phyloP scores from a whole-genome alignment of 2,888 invertebrate genomes.

The Eucera pruinosa region DNA sequence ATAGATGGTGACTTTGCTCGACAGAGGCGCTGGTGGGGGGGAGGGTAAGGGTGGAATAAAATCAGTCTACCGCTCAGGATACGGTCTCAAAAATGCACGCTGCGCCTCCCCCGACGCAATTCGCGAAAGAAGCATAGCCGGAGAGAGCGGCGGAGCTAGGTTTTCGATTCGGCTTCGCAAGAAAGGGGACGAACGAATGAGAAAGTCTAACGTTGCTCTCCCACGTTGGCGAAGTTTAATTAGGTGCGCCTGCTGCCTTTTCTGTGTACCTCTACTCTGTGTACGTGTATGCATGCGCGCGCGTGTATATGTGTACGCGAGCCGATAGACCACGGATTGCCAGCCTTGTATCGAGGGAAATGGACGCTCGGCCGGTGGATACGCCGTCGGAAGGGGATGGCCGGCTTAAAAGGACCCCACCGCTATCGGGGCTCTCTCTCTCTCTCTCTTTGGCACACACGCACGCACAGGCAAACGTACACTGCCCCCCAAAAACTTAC shows the following conservation, averaged over 20 bases:
- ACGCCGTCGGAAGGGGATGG: slow-evolving; percentile 32
- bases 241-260: slow-evolving; percentile 70
- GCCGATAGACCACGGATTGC: slow-evolving; percentile 52
- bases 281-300: no score
- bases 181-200: slow-evolving; percentile 53
- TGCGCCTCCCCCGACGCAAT: slow-evolving; percentile 42
- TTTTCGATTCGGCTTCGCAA: slow-evolving; percentile 44
- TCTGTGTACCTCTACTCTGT: background rate
- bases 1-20: background rate
- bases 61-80: slow-evolving; percentile 36
- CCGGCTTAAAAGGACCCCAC: slow-evolving; percentile 45
- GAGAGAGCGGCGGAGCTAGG: slow-evolving; percentile 25
- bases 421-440: slow-evolving; percentile 23
- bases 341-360: slow-evolving; percentile 44
- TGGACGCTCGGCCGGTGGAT: slow-evolving; percentile 35
- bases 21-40: no score
- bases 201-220: slow-evolving; percentile 64
- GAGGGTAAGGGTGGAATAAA: slow-evolving; percentile 28
- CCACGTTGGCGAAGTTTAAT: slow-evolving; percentile 75
- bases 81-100: slow-evolving; percentile 48
- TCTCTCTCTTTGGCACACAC: slow-evolving; percentile 24
- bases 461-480: slow-evolving; percentile 42
- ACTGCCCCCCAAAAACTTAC: slow-evolving; percentile 43
- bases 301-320: slow-evolving; percentile 14
- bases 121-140: slow-evolving; percentile 41